Conservation (phyloP, 2,113 vertebrate species). For the Proteles cristata region DNA sequence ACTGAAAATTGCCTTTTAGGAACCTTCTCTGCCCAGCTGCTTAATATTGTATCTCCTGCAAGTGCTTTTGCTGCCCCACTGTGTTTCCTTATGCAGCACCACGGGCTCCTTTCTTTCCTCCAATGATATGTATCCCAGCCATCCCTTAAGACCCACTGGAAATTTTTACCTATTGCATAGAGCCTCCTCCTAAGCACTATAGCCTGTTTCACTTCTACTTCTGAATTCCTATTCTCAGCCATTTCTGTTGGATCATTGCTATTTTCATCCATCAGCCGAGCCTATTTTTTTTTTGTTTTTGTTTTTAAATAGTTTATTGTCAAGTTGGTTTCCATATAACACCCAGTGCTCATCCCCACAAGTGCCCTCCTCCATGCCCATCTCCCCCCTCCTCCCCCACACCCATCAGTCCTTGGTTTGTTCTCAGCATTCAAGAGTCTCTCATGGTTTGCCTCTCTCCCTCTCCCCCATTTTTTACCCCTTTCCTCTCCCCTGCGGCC, state of each 20-base stretch:
- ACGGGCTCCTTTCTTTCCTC: background rate
- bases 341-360: too few species aligned
- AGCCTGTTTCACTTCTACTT: background rate
- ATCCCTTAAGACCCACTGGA: background rate
- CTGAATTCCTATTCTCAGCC: background rate
- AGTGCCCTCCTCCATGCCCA: too few species aligned
- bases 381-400: too few species aligned
- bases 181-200: background rate
- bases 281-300: too few species aligned
- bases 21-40: background rate
- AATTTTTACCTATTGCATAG: accelerated
- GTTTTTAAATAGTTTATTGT: too few species aligned
- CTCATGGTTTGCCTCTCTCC: too few species aligned
- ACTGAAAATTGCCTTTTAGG: background rate
- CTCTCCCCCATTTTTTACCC: too few species aligned
- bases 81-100: background rate
- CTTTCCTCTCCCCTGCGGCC: too few species aligned
- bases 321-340: too few species aligned
- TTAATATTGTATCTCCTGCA: background rate
- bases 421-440: too few species aligned
- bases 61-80: background rate
- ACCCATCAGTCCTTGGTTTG: too few species aligned
- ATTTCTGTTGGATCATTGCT: background rate
- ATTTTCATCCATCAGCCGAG: background rate
- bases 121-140: background rate